A percentile compares a stretch with the other conserved stretches of the same genome.
phyloP scores from a whole-genome alignment of 2,888 invertebrate genomes.

The Andrena dorsata region DNA sequence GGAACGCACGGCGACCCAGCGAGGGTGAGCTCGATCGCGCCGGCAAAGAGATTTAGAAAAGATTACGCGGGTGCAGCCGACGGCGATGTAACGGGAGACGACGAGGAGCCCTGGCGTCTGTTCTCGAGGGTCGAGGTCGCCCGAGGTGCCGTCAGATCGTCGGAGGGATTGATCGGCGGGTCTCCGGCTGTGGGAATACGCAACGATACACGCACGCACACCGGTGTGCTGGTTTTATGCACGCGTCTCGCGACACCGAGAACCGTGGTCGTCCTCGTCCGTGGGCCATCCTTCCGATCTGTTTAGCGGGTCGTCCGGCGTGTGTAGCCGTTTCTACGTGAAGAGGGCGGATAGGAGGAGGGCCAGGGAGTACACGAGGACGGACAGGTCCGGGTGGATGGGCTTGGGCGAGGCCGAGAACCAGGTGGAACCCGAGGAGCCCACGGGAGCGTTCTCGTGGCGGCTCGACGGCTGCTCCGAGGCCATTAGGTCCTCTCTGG shows the following conservation, averaged over 20 bases:
- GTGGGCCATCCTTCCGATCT: conserved; percentile 37
- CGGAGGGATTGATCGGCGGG: conserved; percentile 13
- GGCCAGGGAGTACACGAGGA: conserved; percentile 66
- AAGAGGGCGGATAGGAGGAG: conserved; percentile 67
- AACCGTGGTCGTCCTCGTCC: conserved; percentile 31
- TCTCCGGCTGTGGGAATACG: conserved; percentile 26
- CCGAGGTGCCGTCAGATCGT: not conserved
- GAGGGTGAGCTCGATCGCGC: not conserved
- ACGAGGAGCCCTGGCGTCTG: not conserved
- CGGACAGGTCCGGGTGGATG: conserved; percentile 57
- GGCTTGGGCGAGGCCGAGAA: conserved; percentile 74
- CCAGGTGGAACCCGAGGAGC: conserved; percentile 78
- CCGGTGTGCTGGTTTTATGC: conserved; percentile 24
- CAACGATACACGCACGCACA: conserved; percentile 15
- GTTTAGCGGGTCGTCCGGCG: conserved; percentile 31
- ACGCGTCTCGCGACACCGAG: conserved; percentile 35
- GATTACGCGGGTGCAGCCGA: too few species aligned
- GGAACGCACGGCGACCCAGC: not conserved
- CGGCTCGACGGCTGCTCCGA: conserved; percentile 82
- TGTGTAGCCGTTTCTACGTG: conserved; percentile 78
- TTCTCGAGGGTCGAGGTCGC: not conserved
- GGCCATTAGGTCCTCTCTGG: conserved; percentile 82
- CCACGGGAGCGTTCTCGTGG: conserved; percentile 78
- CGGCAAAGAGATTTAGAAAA: too few species aligned
- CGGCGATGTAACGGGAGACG: not conserved